A percentile compares a stretch with the other conserved stretches of the same genome.
Evolutionary conservation across 2,888 invertebrate genomes (phyloP).

Genomic region (Alloscopus bannaensis): DNA sequence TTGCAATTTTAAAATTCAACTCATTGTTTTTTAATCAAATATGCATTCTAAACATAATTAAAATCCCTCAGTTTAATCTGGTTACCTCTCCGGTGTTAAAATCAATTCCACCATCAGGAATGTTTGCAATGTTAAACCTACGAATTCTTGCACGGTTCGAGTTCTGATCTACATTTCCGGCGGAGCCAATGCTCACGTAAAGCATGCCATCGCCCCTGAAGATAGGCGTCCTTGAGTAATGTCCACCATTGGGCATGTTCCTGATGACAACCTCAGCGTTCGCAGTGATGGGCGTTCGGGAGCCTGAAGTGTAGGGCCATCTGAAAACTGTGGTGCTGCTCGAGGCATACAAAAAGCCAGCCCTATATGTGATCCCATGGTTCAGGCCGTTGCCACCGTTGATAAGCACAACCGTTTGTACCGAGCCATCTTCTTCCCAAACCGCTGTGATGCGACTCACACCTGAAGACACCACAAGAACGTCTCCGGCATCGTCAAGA

Average conservation of each 20-base stretch:
- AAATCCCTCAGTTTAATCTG: not conserved
- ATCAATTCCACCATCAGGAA: slow-evolving; percentile 49
- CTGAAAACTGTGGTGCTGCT: slow-evolving; percentile 51
- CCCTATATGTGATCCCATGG: slow-evolving; percentile 61
- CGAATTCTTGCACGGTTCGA: slow-evolving; percentile 60
- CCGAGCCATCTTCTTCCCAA: slow-evolving; percentile 36
- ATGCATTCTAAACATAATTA: not conserved
- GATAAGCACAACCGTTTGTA: slow-evolving; percentile 41
- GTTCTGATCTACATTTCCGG: slow-evolving; percentile 58
- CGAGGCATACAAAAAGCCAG: slow-evolving; percentile 68
- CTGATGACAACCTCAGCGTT: slow-evolving; percentile 53
- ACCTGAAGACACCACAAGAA: slow-evolving; percentile 50
- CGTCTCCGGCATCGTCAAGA: slow-evolving; percentile 63
- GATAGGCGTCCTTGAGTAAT: slow-evolving; percentile 59
- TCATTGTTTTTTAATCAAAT: not conserved
- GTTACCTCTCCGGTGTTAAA: slow-evolving; percentile 28
- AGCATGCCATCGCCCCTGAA: slow-evolving; percentile 42
- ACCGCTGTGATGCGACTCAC: slow-evolving; percentile 16
- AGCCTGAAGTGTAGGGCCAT: slow-evolving; percentile 68
- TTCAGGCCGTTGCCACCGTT: slow-evolving; percentile 35
- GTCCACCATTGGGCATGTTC: slow-evolving; percentile 51
- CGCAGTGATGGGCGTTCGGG: slow-evolving; percentile 21
- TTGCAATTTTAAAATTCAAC: not conserved
- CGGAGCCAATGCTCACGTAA: slow-evolving; percentile 62
- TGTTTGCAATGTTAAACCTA: slow-evolving; percentile 46